Evolutionary conservation across 2,113 vertebrate genomes (phyloP).

Genomic region (Saguinus imperator): DNA sequence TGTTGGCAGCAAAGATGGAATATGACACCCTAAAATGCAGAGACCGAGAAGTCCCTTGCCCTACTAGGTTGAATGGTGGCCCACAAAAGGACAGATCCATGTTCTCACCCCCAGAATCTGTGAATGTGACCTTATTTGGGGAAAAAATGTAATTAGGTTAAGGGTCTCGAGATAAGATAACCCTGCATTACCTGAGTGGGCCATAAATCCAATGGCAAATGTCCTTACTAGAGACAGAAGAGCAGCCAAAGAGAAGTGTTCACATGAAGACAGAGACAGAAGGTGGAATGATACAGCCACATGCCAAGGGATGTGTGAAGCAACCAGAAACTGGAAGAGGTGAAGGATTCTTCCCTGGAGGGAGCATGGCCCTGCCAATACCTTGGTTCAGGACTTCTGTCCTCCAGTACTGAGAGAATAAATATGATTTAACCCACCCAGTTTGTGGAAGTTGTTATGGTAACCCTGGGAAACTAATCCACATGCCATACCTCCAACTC

Average conservation of each 20-base stretch:
- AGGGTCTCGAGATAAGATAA: neutral
- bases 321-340: neutral
- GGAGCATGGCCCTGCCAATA: neutral
- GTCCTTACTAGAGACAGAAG: neutral
- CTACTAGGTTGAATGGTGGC: neutral
- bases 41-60: neutral
- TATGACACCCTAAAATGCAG: neutral
- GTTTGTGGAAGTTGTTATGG: neutral
- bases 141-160: neutral
- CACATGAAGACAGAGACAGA: neutral
- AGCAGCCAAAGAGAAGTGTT: neutral
- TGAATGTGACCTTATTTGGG: neutral
- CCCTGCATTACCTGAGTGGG: neutral
- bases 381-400: neutral
- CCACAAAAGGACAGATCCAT: neutral
- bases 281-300: neutral
- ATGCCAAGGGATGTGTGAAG: neutral
- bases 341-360: neutral
- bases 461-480: neutral
- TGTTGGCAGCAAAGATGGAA: neutral
- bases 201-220: neutral
- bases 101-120: neutral
- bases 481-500: neutral
- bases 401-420: neutral
- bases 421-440: neutral